A percentile compares a stretch with the other conserved stretches of the same genome.
These are phyloP conservation scores for Idaea dimidiata DNA, from an alignment of 2,888 invertebrate species.

Conservation along the genomic window DNA sequence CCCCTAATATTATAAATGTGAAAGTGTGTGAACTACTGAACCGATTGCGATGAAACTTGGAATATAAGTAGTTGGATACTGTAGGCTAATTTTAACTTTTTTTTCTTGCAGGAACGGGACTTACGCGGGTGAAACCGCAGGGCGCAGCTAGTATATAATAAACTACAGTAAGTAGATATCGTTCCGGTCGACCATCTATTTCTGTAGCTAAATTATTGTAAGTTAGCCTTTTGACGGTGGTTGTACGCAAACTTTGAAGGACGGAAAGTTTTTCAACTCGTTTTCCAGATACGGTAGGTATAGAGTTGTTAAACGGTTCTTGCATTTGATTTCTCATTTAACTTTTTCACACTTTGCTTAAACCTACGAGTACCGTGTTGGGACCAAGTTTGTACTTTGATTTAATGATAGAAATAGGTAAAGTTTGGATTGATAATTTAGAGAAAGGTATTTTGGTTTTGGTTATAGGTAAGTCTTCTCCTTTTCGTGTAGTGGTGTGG, in stretches of 20 bases:
- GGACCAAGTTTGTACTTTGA: not conserved
- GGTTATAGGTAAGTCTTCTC: not conserved
- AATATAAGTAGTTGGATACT: too few relatives aligned
- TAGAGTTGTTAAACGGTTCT: not conserved
- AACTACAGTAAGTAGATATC: not conserved
- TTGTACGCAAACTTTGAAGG: not conserved
- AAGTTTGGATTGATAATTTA: not conserved
- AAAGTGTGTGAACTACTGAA: too few relatives aligned
- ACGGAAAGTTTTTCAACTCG: not conserved
- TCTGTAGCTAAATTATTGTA: not conserved
- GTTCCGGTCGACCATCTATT: not conserved
- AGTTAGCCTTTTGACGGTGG: not conserved
- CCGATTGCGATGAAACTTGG: too few relatives aligned
- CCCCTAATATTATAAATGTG: too few relatives aligned
- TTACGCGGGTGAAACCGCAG: too few relatives aligned
- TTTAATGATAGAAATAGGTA: not conserved
- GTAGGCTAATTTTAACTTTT: too few relatives aligned
- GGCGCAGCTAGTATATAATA: too few relatives aligned
- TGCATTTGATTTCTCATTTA: constrained; percentile 1
- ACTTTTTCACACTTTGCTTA: not conserved
- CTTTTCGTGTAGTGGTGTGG: too few relatives aligned
- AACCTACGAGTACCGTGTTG: too few relatives aligned
- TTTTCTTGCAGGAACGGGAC: too few relatives aligned
- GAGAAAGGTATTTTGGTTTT: not conserved
- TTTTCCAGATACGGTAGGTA: not conserved